A percentile compares a stretch with the other conserved stretches of the same genome.
Conservation (phyloP, 1,140 invertebrate genomes). For the Oryctes rhinoceros region DNA sequence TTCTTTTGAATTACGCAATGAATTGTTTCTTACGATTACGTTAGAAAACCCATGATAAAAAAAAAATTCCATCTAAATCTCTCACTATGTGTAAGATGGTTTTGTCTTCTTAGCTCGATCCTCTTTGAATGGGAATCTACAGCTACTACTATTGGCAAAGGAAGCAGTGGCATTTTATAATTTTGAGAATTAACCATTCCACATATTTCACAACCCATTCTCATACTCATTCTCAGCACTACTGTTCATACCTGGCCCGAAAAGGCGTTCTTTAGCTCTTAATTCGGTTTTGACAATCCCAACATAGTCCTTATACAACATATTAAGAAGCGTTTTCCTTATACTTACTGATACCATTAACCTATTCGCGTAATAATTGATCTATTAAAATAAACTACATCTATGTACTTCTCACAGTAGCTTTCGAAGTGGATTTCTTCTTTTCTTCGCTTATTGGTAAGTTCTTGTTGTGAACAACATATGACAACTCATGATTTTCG, state of each 20-base stretch:
- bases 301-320: neutral
- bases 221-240: constrained; percentile 9
- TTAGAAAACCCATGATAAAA: too few relatives aligned
- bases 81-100: too few relatives aligned
- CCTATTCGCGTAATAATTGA: constrained; percentile 26
- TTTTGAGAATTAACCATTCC: neutral
- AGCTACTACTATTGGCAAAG: too few relatives aligned
- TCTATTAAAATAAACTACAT: neutral
- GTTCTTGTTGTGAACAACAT: neutral
- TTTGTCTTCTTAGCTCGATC: too few relatives aligned
- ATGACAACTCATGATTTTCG: neutral
- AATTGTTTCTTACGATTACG: too few relatives aligned
- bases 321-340: constrained; percentile 20
- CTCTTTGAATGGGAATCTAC: too few relatives aligned
- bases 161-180: too few relatives aligned
- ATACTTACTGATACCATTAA: neutral
- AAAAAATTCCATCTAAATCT: too few relatives aligned
- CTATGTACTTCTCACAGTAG: neutral
- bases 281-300: constrained; percentile 17
- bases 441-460: neutral
- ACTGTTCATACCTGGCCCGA: neutral
- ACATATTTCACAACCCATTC: constrained; percentile 16
- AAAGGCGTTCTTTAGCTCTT: constrained; percentile 27
- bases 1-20: too few relatives aligned
- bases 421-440: neutral